phyloP scores from a whole-genome alignment of 1,140 invertebrate genomes.

The Cotesia chilonis region DNA sequence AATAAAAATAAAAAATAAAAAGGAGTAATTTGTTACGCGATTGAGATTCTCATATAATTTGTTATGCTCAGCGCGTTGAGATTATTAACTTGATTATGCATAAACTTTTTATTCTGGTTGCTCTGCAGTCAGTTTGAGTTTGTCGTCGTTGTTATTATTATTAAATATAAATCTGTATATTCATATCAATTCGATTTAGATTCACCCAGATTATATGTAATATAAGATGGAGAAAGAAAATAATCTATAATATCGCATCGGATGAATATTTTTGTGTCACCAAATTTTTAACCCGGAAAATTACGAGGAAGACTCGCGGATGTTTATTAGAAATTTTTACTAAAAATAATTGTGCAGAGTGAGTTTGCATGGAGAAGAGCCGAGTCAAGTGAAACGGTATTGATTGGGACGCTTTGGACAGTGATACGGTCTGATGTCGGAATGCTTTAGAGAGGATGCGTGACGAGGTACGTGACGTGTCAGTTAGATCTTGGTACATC shows the following conservation, averaged over 20 bases:
- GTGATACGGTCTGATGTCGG: slow-evolving; percentile 24
- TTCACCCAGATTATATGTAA: not conserved
- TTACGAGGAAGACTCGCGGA: too few species aligned
- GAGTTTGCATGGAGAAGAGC: not conserved
- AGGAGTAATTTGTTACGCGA: slow-evolving; percentile 32
- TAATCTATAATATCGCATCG: not conserved
- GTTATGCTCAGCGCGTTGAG: slow-evolving; percentile 8
- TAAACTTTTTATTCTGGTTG: not conserved
- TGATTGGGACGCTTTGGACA: slow-evolving; percentile 25
- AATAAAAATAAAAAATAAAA: not conserved
- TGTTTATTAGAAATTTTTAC: not conserved
- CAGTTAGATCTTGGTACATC: slow-evolving; percentile 18
- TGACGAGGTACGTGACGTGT: slow-evolving; percentile 36
- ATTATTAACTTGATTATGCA: slow-evolving; percentile 23
- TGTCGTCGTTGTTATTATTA: too few species aligned
- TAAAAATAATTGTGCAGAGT: not conserved
- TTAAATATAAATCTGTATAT: slow-evolving; percentile 5
- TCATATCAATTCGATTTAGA: slow-evolving; percentile 15
- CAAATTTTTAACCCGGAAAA: too few species aligned
- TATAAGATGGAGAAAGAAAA: not conserved
- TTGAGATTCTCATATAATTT: slow-evolving; percentile 28
- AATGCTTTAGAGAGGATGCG: slow-evolving; percentile 31
- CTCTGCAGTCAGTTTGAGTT: too few species aligned
- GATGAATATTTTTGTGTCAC: too few species aligned
- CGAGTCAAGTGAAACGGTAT: slow-evolving; percentile 24